Evolutionary conservation across 2,797 vertebrate genomes (phyloP).

Genomic region (Fistularia tabacaria): DNA sequence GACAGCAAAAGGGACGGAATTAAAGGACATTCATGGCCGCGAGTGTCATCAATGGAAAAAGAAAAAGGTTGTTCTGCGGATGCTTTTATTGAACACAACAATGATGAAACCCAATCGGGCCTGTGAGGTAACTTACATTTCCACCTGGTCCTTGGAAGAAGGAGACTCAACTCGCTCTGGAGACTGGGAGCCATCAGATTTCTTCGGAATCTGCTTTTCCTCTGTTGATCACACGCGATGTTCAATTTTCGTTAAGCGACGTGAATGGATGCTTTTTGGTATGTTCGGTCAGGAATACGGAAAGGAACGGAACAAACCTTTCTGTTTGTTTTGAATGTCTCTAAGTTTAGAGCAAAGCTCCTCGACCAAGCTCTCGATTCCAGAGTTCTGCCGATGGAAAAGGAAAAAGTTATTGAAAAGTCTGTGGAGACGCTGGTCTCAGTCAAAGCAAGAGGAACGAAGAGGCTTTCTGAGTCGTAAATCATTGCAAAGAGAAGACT

Average conservation of each 20-base stretch:
- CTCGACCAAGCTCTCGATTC: conserved; percentile 96
- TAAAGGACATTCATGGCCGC: conserved; percentile 3
- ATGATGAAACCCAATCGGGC: not conserved
- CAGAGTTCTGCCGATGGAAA: conserved; percentile 84
- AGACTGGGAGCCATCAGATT: conserved; percentile 89
- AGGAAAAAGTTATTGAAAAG: conserved; percentile 19
- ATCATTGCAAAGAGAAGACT: no score
- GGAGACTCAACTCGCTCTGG: conserved; percentile 89
- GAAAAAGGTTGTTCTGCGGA: not conserved
- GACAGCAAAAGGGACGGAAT: conserved; percentile 11
- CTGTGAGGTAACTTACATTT: conserved; percentile 83
- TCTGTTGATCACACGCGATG: conserved; percentile 69
- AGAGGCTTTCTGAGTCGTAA: no score
- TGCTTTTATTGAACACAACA: not conserved
- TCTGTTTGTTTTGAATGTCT: conserved; percentile 96
- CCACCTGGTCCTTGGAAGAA: conserved; percentile 97
- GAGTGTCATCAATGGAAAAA: not conserved
- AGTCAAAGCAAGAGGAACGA: no score
- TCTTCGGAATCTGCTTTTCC: conserved; percentile 93
- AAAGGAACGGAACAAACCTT: conserved; percentile 73
- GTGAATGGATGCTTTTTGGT: no score
- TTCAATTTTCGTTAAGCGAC: not conserved
- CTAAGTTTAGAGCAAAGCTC: conserved; percentile 98
- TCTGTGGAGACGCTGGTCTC: not conserved
- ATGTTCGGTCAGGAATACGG: not conserved